phyloP scores from a whole-genome alignment of 2,797 vertebrate species.

The Sebastes flavidus region DNA sequence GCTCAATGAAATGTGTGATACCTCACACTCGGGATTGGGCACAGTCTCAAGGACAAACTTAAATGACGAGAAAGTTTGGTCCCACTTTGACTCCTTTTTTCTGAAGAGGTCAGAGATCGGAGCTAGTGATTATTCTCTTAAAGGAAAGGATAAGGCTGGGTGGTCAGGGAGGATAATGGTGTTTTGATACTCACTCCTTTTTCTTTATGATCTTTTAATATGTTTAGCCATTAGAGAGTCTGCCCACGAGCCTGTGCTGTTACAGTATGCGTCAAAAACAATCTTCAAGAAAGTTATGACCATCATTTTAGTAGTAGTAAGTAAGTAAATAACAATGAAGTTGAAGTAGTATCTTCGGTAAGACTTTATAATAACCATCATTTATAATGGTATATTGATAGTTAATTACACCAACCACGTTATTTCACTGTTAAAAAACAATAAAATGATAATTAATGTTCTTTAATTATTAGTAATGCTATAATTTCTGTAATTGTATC shows the following conservation, averaged over 20 bases:
- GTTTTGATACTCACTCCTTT: constrained; percentile 17
- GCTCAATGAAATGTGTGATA: constrained; percentile 20
- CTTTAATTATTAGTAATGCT: no score
- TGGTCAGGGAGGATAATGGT: constrained; percentile 11
- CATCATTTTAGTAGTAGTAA: not conserved
- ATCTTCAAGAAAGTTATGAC: not conserved
- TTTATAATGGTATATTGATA: no score
- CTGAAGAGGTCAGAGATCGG: constrained; percentile 26
- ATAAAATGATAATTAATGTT: no score
- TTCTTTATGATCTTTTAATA: constrained; percentile 28
- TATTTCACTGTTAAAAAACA: no score
- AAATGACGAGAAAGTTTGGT: constrained; percentile 28
- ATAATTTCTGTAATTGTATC: no score
- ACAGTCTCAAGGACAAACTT: constrained; percentile 35
- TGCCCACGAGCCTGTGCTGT: not conserved
- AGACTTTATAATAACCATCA: no score
- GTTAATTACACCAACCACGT: no score
- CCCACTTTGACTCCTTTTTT: constrained; percentile 14
- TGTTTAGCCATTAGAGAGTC: constrained; percentile 7
- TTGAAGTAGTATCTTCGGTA: not conserved
- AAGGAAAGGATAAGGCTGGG: not conserved
- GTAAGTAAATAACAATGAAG: not conserved
- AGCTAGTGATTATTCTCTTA: constrained; percentile 14
- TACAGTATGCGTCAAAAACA: not conserved
- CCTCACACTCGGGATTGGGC: constrained; percentile 9